Base-by-base conservation (phyloP, 2,888 invertebrate species). In the Caradrina kadenii region DNA sequence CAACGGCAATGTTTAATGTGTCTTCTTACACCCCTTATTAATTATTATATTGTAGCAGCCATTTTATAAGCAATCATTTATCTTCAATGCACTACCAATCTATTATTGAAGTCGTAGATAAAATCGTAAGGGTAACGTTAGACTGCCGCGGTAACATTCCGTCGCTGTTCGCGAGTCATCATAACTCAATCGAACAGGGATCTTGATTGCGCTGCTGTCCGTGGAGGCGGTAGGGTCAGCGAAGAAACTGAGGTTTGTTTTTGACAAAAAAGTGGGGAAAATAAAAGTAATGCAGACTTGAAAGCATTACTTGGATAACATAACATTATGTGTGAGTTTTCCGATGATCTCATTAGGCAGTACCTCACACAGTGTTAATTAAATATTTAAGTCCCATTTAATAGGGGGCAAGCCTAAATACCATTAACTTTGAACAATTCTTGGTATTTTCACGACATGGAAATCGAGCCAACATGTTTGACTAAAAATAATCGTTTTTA, bases 181-280 rank as follows among this genome's bases (percentile, higher is more conserved):
- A 88, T 91, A 90, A 90, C 86, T 89, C 88, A 87, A 87, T 90
- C 87, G 83, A 84, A 83, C 85, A 82, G 73, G 73, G 87, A 90
- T 90, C 90, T 89, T 90, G 90, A 90, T 90, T 90, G 85, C 88
- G 66, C 65, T 77, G 76, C 73, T 65, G 63, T 65, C 79, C 70
- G 53, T 75, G 73, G 67, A 74, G 73, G 72, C 45, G 79, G 83
- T 77, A 82, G 21, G 26, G 82, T 66, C 42, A 21, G 69, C 79
- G 82, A 4, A 74, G 10, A 22, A 48, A 45, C 0, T 2, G n/a
- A 10, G 7, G n/a, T 10, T 4, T 6, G 1, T 0, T 11, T 48
- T 35, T 4, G 5, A 13, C 39, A 39, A 39, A 39, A 35, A 39
- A 0, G 1, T 39, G 39, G 39, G 13, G 39, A 13, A 45, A 17